phyloP scores from a whole-genome alignment of 2,797 vertebrate genomes.

The Argentina silus region DNA sequence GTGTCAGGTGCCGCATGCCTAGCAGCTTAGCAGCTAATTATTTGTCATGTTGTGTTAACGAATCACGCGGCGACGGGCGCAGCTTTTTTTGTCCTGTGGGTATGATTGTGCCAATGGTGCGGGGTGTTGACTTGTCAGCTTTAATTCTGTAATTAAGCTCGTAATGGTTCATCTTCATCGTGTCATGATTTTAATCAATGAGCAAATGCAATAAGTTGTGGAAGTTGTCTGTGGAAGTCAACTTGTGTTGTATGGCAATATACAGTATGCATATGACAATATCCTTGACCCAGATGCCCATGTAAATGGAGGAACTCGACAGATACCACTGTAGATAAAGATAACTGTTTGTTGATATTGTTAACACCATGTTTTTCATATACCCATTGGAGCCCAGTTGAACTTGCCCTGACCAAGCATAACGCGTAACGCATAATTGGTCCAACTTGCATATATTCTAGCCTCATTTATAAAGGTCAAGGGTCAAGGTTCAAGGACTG shows the following conservation, averaged over 20 bases:
- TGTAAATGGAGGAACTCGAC: no score
- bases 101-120: constrained; percentile 8
- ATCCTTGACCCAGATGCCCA: background rate
- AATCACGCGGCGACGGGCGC: background rate
- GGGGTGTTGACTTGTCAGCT: constrained; percentile 49
- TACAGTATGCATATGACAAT: background rate
- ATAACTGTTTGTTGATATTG: no score
- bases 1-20: background rate
- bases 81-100: background rate
- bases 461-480: background rate
- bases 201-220: constrained; percentile 61
- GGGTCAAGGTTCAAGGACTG: background rate
- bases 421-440: background rate
- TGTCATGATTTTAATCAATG: constrained; percentile 68
- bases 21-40: constrained; percentile 10
- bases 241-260: constrained; percentile 29
- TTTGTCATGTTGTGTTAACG: constrained; percentile 14
- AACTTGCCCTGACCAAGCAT: background rate
- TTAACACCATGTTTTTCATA: background rate
- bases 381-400: background rate
- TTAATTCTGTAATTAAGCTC: constrained; percentile 61
- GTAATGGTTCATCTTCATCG: constrained; percentile 67
- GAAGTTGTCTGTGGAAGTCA: constrained; percentile 53
- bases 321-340: no score
- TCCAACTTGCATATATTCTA: background rate